Percentiles rank a stretch among this genome's conserved stretches.
These are phyloP conservation scores for Cochlearius cochlearius DNA, from an alignment of 2,113 vertebrate genomes.

Conservation along the genomic window DNA sequence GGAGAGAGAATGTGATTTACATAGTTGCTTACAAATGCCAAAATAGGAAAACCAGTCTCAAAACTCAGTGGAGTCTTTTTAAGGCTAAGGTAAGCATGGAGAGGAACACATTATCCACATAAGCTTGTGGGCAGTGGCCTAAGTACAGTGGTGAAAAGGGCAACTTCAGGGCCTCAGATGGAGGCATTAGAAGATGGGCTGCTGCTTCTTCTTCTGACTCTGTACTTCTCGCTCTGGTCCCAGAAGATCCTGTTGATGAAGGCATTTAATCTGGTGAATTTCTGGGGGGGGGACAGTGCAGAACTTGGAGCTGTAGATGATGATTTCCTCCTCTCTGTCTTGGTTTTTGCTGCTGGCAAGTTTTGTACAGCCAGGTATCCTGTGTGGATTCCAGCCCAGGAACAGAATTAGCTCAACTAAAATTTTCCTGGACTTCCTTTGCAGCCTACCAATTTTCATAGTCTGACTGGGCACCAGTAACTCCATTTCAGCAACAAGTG, in stretches of 20 bases:
- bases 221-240: no score
- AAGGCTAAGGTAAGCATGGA: neutral
- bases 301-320: neutral
- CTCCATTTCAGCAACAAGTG: neutral
- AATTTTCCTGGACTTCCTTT: neutral
- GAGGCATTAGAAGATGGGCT: neutral
- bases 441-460: neutral
- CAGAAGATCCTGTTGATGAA: neutral
- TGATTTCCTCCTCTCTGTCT: neutral
- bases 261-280: neutral
- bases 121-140: neutral
- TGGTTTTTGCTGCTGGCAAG: neutral
- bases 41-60: neutral
- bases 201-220: neutral
- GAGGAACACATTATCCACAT: neutral
- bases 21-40: neutral
- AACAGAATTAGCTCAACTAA: neutral
- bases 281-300: rapidly evolving
- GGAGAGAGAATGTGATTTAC: neutral
- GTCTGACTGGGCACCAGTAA: neutral
- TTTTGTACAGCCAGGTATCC: neutral
- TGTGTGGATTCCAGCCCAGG: neutral
- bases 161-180: neutral
- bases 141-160: neutral
- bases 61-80: neutral